Base-by-base conservation (phyloP, 2,797 vertebrate species). In the Buphagus erythrorhynchus region DNA sequence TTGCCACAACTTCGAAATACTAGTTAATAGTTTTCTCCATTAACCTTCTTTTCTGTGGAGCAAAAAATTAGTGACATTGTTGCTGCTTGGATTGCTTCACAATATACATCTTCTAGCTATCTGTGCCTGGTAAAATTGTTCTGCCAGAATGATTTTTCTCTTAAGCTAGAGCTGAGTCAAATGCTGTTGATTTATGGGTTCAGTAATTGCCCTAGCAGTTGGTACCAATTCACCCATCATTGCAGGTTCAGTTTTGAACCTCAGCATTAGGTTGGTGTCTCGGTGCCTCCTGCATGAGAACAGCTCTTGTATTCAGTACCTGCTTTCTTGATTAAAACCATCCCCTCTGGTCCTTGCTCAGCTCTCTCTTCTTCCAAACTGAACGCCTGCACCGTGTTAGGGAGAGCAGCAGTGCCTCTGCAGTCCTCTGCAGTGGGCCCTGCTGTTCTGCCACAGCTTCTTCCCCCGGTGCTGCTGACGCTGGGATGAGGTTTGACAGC, bases 401-500 rank as follows among this genome's bases (percentile, higher is more conserved):
- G 43, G 55, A 57, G n/a, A 25, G 24, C 38, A 80, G 14, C 24
- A 29, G 22, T 61, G 35, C n/a, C 55, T 45, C 49, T 2, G 3
- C 48, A 62, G 26, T 38, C 24, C 18, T 48, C 73, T 71, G 18
- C 35, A 80, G 35, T 1, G 4, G 31, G n/a, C 17, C 4, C 21
- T 90, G 46, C 10, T 4, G 0, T 33, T 79, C 21, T 76, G 7
- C 29, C 38, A 52, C 62, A 75, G 57, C 57, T 90, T 63, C 58
- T 58, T 55, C 10, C 6, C 15, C 16, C 0, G 0, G 11, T 49
- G 28, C 57, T 80, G 43, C 28, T 38, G n/a, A 19, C 35, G 25
- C 9, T n/a, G 38, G 24, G 10, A 26, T 0, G 1, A 69, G 9
- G 21, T 61, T 83, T 57, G 54, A 29, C 3, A 2, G 33, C 0